These are phyloP conservation scores for Ichneumoninae sp. DNA, from an alignment of 2,888 invertebrate species.

Conservation along the genomic window DNA sequence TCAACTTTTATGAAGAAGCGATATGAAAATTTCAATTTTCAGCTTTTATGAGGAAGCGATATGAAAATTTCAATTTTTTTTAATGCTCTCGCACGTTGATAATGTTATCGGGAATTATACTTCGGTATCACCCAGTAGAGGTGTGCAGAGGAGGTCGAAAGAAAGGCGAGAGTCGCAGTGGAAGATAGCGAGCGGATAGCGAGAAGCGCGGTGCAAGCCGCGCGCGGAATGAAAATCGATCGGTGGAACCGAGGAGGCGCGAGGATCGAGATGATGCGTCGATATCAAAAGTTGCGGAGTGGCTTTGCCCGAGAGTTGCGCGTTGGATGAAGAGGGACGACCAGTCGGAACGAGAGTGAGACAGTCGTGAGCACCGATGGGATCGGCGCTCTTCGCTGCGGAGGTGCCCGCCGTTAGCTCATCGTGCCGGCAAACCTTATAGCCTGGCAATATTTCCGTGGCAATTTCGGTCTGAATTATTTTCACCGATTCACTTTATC, in stretches of 20 bases:
- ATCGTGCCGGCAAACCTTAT: conserved; percentile 76
- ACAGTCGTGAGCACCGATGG: conserved; percentile 38
- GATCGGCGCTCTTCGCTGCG: conserved; percentile 42
- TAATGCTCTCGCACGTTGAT: not conserved
- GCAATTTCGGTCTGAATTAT: conserved; percentile 82
- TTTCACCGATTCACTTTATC: conserved; percentile 81
- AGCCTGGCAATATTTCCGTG: conserved; percentile 77
- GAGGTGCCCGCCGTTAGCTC: conserved; percentile 54
- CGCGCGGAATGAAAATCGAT: conserved; percentile 83
- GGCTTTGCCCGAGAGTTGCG: conserved; percentile 75
- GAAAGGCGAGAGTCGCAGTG: conserved; percentile 66
- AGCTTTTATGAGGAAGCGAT: too few relatives aligned
- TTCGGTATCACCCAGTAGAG: conserved; percentile 76
- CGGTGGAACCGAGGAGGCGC: conserved; percentile 73
- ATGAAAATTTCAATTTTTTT: too few relatives aligned
- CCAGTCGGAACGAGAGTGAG: conserved; percentile 15
- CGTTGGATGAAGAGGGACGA: conserved; percentile 57
- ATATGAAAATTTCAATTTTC: too few relatives aligned
- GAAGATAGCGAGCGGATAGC: conserved; percentile 80
- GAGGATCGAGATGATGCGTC: conserved; percentile 83
- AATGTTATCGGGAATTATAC: conserved; percentile 55
- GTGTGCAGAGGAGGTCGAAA: conserved; percentile 34
- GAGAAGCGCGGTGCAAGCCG: conserved; percentile 77
- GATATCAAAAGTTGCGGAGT: conserved; percentile 83
- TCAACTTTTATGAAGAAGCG: too few relatives aligned